Base-by-base conservation (phyloP, 92 coral and sea anemone species). In the Parazoanthus atlanticus region DNA sequence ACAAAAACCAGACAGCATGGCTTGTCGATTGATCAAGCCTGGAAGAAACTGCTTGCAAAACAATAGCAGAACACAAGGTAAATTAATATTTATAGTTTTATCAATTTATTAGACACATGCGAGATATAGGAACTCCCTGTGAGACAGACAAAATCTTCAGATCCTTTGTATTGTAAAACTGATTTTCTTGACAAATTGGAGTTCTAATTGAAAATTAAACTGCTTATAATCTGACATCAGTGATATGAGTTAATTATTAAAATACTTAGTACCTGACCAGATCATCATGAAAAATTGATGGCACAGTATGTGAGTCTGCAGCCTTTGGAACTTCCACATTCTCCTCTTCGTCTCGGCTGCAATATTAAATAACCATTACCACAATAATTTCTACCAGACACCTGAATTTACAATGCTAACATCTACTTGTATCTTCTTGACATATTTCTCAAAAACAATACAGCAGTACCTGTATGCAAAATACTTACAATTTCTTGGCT, bases 201-300 rank as follows among this genome's bases (percentile, higher is more conserved):
- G 28, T 17, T 21, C 28, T 76, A 15, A 21, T 8, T 41, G 21
- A 0, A 41, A 21, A 36, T n/a, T 23, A 43, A 5, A 25, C 11
- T 15, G 31, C 3, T 15, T 6, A 76, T 13, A 32, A 19, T 76
- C 38, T 26, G 58, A 52, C 58, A 52, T 2, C 58, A 52, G 12
- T 52, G 58, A 52, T 16, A 52, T 12, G 10, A 52, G 3, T 16
- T 1, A 15, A 13, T 52, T 12, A 52, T 52, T 52, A 17, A 70
- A 47, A 19, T 34, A 74, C 99, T 93, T 76, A n/a, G n/a, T n/a
- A 96, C 99, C 93, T 95, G 78, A 96, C 94, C 17, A 92, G 88
- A 31, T 95, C 96, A 91, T 95, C 94, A 82, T 96, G 98, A 88
- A 96, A 96, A 76, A 91, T 86, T 28, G 98, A 96, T 43, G 95